These are phyloP conservation scores for Nothobranchius furzeri DNA, from an alignment of 2,113 vertebrate species.

Conservation along the genomic window DNA sequence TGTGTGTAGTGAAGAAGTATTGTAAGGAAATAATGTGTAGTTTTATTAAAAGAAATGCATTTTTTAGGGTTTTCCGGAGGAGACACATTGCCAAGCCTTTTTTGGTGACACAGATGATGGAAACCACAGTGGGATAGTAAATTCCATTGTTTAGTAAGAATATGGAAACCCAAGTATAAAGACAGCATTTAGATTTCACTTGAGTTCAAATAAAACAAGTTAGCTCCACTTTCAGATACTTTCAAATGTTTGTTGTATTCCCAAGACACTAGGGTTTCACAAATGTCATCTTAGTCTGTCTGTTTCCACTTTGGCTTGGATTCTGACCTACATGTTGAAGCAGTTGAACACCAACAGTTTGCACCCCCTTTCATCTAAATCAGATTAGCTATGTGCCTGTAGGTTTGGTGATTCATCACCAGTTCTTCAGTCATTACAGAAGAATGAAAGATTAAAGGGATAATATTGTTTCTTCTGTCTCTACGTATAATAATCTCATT, in stretches of 20 bases:
- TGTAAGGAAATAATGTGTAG: not conserved
- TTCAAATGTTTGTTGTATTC: conserved; percentile 15
- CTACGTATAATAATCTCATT: conserved; percentile 7
- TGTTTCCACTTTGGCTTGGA: conserved; percentile 3
- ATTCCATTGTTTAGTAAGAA: too few relatives aligned
- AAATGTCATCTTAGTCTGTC: not conserved
- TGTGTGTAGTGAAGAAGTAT: not conserved
- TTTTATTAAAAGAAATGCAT: too few relatives aligned
- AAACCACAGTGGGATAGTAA: too few relatives aligned
- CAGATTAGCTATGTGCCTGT: not conserved
- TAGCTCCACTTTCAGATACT: not conserved
- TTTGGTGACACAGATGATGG: too few relatives aligned
- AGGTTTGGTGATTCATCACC: not conserved
- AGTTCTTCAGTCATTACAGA: not conserved
- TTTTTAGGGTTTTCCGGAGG: too few relatives aligned
- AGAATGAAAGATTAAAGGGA: conserved; percentile 2
- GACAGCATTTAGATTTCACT: too few relatives aligned
- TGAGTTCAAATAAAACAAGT: too few relatives aligned
- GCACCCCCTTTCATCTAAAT: conserved; percentile 6
- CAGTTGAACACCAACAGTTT: not conserved
- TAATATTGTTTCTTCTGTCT: not conserved
- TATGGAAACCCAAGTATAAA: too few relatives aligned
- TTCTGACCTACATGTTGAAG: conserved; percentile 12
- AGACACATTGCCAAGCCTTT: too few relatives aligned
- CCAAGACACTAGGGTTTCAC: not conserved